phyloP scores from a whole-genome alignment of 2,113 vertebrate genomes.

The Montifringilla adamsi region DNA sequence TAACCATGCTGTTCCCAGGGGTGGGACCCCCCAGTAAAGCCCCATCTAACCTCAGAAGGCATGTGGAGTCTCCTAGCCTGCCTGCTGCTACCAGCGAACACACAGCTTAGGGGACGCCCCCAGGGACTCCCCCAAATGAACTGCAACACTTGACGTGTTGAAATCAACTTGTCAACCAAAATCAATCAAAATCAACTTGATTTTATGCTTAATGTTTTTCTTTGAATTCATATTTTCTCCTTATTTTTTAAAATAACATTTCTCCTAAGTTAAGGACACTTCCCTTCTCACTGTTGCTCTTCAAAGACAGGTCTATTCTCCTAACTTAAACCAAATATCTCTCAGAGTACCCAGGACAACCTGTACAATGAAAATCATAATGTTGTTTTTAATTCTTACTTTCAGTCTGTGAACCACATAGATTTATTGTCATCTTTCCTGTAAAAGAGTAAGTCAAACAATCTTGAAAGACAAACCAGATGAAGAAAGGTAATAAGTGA shows the following conservation, averaged over 20 bases:
- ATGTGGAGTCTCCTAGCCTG: no score
- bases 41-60: no score
- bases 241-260: neutral
- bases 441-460: neutral
- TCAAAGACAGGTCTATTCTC: neutral
- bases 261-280: neutral
- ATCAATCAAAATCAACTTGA: neutral
- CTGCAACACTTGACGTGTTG: no score
- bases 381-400: neutral
- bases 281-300: neutral
- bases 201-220: neutral
- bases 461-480: neutral
- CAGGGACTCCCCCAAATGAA: no score
- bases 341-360: neutral
- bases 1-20: no score
- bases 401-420: neutral
- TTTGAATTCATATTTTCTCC: neutral
- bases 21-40: no score
- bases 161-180: no score
- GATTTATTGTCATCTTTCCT: neutral
- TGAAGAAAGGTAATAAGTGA: neutral
- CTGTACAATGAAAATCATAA: neutral
- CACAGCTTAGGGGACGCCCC: no score
- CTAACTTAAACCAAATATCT: neutral
- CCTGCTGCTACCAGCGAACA: no score